These are phyloP conservation scores for Coelogynopora nodosa DNA, from an alignment of 2,888 invertebrate species.

Conservation along the genomic window DNA sequence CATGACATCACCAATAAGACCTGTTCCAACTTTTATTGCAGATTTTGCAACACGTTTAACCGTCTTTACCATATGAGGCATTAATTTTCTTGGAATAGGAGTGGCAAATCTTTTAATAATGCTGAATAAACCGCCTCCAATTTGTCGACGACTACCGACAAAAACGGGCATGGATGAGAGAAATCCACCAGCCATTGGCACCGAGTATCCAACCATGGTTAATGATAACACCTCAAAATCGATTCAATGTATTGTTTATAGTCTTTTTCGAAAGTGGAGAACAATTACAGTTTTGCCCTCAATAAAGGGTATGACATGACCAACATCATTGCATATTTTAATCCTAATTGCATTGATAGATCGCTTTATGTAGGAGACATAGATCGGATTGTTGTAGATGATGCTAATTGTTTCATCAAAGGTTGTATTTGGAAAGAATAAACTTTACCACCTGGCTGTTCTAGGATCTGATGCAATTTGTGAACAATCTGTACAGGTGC, in stretches of 20 bases:
- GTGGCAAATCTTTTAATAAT: no score
- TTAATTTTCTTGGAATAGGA: no score
- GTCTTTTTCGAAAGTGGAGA: background rate
- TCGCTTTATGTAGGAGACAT: background rate
- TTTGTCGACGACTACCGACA: no score
- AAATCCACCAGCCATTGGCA: background rate
- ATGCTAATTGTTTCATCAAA: background rate
- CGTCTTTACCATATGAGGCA: no score
- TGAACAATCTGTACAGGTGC: no score
- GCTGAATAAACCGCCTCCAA: no score
- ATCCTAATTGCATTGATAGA: background rate
- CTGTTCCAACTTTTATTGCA: no score
- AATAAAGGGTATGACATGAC: background rate
- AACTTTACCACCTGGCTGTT: background rate
- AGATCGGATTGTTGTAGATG: background rate
- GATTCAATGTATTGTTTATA: background rate
- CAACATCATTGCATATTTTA: background rate
- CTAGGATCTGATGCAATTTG: no score
- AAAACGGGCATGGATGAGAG: no score
- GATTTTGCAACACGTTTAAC: no score
- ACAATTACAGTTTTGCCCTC: background rate
- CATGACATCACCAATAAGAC: no score
- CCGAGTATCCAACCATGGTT: background rate
- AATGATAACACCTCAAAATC: background rate
- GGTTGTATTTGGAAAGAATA: background rate